Base-by-base conservation (phyloP, 2,888 invertebrate species). In the Andricus curvator region DNA sequence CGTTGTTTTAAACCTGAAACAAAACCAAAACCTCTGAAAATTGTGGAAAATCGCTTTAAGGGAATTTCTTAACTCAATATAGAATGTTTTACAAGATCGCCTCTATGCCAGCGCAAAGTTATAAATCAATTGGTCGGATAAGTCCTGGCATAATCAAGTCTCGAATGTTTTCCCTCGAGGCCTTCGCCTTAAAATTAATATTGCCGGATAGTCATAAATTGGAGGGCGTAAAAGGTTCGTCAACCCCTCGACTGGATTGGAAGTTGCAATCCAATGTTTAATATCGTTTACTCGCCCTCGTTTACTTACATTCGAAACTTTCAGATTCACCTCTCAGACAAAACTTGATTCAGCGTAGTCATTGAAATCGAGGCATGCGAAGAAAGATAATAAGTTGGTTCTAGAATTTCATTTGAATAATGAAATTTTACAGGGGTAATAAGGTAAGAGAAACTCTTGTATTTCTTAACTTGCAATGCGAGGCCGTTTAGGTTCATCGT, bases 1-100 rank as follows among this genome's bases (percentile, higher is more conserved):
- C 90, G 89, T 78, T 92, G 92, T 76, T 90, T 90, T 77, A 88
- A 82, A 41, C 91, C 92, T 92, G 88, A 5, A 91, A 91, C 83
- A 88, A 17, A 83, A 85, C 81, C 80, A 51, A 80, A 77, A 78
- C 60, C 80, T 25, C 33, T 74, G 33, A 74, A 74, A 64, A 56
- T 33, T 56, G 74, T 56, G n/a, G 74, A 74, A 74, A 74, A 74
- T 74, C 37, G 56, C 33, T 78, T 51, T 48, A 48, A 37, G 67
- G 48, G n/a, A 22, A 78, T 66, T 78, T 66, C 66, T 41, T 78
- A 66, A 65, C n/a, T 68, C 37, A 48, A 48, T 51, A 41, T 41
- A 41, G 60, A 62, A 78, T 62, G 51, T 67, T 48, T 78, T 60
- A 51, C 33, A 56, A 48, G 51, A 29, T 78, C 68, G 22, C n/a